Base-by-base conservation (phyloP, 2,888 invertebrate genomes). In the Apotomis capreana region DNA sequence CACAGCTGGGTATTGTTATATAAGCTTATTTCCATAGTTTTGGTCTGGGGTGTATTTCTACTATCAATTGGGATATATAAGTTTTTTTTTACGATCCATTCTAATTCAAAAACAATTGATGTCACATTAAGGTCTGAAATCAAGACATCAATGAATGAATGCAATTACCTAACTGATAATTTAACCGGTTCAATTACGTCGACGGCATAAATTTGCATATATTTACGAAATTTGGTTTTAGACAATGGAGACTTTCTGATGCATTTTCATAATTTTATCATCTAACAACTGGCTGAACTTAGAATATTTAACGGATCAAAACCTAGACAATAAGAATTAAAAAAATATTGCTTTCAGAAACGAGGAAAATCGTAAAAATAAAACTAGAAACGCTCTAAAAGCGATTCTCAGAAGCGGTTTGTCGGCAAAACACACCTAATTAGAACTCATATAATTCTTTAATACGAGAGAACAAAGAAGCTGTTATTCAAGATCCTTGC, bases 371-470 rank as follows among this genome's bases (percentile, higher is more conserved):
- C 40, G 12, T n/a, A 52, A 65, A 46, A 54, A 57, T 44, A 55
- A 57, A 36, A 44, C 12, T 6, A 15, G 63, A 13, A 36, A 26
- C 26, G 62, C n/a, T 65, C 52, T 73, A 13, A 67, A 76, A 69
- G n/a, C 10, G 64, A 70, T 79, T 81, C 80, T 68, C 44, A 78
- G 82, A 78, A 83, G 76, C 73, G 75, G 76, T 76, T 75, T 80
- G 85, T 80, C 80, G 83, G 83, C 80, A 72, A 79, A 80, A 79
- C 78, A 75, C 74, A 76, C 74, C 78, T 81, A 84, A 85, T 85
- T 84, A 81, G 79, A 78, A 74, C 74, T 75, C 76, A 76, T 77
- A 79, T 78, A 79, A 76, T 76, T 75, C 70, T 76, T 78, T 78
- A 81, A 80, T 76, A 73, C 70, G 62, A 69, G 75, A 75, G 77